Evolutionary conservation across 37 sponge, comb jelly and placozoan genomes (phyloP).

Genomic region (Eunapius fragilis): DNA sequence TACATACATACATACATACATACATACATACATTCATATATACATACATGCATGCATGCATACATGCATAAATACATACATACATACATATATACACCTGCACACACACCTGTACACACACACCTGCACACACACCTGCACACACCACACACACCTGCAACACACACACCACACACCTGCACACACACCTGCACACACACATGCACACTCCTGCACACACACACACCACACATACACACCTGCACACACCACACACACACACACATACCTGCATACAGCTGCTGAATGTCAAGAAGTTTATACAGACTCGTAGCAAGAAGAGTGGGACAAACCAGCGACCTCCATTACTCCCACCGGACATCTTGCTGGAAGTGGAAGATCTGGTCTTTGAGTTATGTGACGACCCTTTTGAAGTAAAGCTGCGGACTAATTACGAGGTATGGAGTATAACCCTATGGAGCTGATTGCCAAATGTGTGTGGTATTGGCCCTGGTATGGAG

Average conservation of each 20-base stretch:
- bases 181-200: too few relatives aligned
- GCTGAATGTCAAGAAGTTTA: slow-evolving; percentile 63
- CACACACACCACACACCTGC: not conserved
- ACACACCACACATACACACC: not conserved
- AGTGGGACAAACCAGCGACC: not conserved
- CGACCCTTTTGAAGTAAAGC: slow-evolving; percentile 87
- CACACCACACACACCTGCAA: not conserved
- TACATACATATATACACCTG: not conserved
- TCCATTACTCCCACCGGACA: slow-evolving; percentile 56
- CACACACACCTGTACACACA: too few relatives aligned
- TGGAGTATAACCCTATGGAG: too few relatives aligned
- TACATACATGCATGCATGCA: too few relatives aligned
- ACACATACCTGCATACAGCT: slow-evolving; percentile 28
- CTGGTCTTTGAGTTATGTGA: slow-evolving; percentile 71
- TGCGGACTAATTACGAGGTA: slow-evolving; percentile 85
- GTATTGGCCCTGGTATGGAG: too few relatives aligned
- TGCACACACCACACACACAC: not conserved
- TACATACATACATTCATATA: too few relatives aligned
- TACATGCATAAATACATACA: too few relatives aligned
- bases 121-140: not conserved
- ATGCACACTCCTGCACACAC: not conserved
- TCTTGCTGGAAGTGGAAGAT: slow-evolving; percentile 57
- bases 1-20: too few relatives aligned
- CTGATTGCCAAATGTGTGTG: too few relatives aligned
- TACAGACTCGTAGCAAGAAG: slow-evolving; percentile 14